Evolutionary conservation across 2,113 vertebrate genomes (phyloP), one percentile per base, ranked within the genome.

Genomic region (Eleginops maclovinus): DNA sequence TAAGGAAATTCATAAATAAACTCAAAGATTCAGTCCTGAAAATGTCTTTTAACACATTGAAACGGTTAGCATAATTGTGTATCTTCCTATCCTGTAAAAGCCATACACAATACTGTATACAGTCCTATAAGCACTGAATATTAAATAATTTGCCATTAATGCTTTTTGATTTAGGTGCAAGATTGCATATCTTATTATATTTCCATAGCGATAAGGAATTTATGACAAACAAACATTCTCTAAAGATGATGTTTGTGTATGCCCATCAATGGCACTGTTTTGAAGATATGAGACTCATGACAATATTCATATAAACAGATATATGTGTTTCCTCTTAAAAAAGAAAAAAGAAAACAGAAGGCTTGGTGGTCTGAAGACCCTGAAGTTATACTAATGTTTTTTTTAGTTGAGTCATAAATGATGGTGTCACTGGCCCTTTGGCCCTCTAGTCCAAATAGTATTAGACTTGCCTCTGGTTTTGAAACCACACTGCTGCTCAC

Each of bases 391-490:
- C 68, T 36, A 36, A 36, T 36, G 31, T 36, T 36, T 36, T 36
- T 64, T 66, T 61, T 36, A 63, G 55, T 53, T 63, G 46, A 79
- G 72, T 83, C 80, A 87, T 41, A 72, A 76, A 72, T 59, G 40
- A 80, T 73, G 26, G 51, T 59, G 72, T 77, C 84, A 83, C 26
- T 73, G 67, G 76, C 16, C n/a, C 21, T 61, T 75, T 44, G 59
- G 69, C 63, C 72, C 63, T 74, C 46, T 15, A 16, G 62, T 64
- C 51, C 28, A 68, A 83, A 73, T 61, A 77, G 75, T 58, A 79
- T 64, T 64, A 79, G 65, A 43, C 47, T 16, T 56, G 46, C 70
- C 31, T 64, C 46, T 71, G 53, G 65, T 79, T 58, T 79, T 63
- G 15, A 69, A 63, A 64, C 43, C 26, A 43, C 40, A 55, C 41